These are phyloP conservation scores for Chironomus tentans DNA, from an alignment of 2,888 invertebrate genomes.

Conservation along the genomic window DNA sequence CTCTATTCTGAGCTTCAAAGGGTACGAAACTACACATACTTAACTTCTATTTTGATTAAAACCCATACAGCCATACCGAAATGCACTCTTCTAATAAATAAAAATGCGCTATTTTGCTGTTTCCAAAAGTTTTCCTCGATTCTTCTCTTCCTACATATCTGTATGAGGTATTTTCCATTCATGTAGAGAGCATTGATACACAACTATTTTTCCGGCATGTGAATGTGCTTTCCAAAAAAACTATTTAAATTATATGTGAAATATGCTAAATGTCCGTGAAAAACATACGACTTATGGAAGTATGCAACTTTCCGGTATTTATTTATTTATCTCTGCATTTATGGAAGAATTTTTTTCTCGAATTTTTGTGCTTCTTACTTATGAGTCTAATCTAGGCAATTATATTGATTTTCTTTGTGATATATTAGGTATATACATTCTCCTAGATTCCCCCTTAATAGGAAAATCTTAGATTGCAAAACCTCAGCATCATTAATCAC, in stretches of 20 bases:
- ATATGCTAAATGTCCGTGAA: constrained; percentile 12
- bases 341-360: too few species aligned
- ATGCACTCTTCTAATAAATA: too few species aligned
- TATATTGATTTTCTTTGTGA: constrained; percentile 11
- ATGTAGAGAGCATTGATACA: background rate
- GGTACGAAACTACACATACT: too few species aligned
- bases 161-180: background rate
- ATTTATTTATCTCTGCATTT: background rate
- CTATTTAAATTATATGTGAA: background rate
- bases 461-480: background rate
- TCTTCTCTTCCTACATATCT: background rate
- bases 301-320: background rate
- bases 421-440: background rate
- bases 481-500: constrained; percentile 25
- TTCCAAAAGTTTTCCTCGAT: too few species aligned
- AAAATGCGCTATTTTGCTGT: too few species aligned
- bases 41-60: too few species aligned
- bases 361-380: background rate
- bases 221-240: background rate
- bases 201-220: background rate
- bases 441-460: background rate
- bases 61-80: too few species aligned
- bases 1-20: too few species aligned
- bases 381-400: background rate
- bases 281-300: background rate